A percentile compares a stretch with the other conserved stretches of the same genome.
Evolutionary conservation across 1,140 invertebrate species (phyloP).

Genomic region (Drusus annulatus): DNA sequence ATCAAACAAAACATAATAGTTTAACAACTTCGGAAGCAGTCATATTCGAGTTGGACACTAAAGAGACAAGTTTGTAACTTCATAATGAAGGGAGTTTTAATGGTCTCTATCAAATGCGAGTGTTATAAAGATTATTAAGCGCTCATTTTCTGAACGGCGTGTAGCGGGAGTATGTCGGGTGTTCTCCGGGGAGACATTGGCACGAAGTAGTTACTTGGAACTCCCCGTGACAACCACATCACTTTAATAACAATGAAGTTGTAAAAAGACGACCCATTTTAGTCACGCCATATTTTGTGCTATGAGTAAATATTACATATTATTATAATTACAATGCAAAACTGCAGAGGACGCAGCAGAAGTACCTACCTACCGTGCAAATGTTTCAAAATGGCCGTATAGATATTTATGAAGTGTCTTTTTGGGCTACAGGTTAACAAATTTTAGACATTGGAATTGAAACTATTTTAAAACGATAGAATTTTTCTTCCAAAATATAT

Average conservation of each 20-base stretch:
- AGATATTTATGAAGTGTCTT: too few species aligned
- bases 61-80: not conserved
- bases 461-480: too few species aligned
- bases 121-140: slow-evolving; percentile 45
- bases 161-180: not conserved
- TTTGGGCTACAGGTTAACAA: too few species aligned
- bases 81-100: slow-evolving; percentile 40
- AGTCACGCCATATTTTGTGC: slow-evolving; percentile 13
- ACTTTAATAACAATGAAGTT: slow-evolving; percentile 39
- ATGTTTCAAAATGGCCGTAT: too few species aligned
- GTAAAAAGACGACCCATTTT: slow-evolving; percentile 21
- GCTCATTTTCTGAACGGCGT: not conserved
- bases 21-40: too few species aligned
- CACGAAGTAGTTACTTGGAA: slow-evolving; percentile 1
- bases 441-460: too few species aligned
- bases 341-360: too few species aligned
- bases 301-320: not conserved
- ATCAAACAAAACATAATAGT: too few species aligned
- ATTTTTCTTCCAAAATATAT: too few species aligned
- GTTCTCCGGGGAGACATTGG: slow-evolving; percentile 22
- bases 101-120: slow-evolving; percentile 43
- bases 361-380: too few species aligned
- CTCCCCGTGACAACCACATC: slow-evolving; percentile 8
- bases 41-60: too few species aligned
- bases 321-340: too few species aligned